Percentiles rank a stretch among this genome's conserved stretches.
phyloP scores from a whole-genome alignment of 2,888 invertebrate species.

The Bhutanitis thaidina region DNA sequence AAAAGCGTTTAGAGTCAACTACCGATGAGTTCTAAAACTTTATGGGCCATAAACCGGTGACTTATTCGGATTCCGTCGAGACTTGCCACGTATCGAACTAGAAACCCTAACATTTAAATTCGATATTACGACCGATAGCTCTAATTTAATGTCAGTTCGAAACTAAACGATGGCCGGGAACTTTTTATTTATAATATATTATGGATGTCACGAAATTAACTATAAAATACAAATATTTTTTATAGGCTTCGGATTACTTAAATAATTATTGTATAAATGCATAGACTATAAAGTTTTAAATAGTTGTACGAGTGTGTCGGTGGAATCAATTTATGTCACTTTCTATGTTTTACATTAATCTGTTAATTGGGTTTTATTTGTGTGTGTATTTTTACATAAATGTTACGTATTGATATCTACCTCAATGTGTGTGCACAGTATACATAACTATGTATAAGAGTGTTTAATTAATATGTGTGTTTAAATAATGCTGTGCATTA shows the following conservation, averaged over 20 bases:
- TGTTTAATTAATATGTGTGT: no score
- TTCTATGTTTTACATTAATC: no score
- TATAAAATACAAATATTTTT: slow-evolving; percentile 26
- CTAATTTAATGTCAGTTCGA: slow-evolving; percentile 69
- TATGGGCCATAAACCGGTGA: slow-evolving; percentile 72
- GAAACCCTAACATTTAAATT: slow-evolving; percentile 65
- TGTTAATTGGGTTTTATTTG: no score
- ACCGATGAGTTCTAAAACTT: slow-evolving; percentile 66
- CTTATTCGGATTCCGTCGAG: slow-evolving; percentile 55
- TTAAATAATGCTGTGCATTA: no score
- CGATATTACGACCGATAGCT: slow-evolving; percentile 74
- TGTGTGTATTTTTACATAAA: no score
- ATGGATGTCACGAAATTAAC: slow-evolving; percentile 30
- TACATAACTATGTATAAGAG: no score
- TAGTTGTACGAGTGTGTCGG: not conserved
- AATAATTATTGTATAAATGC: slow-evolving; percentile 18
- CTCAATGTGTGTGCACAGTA: no score
- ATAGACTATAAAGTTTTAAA: slow-evolving; percentile 3
- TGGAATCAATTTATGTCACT: not conserved
- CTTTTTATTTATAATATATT: slow-evolving; percentile 37
- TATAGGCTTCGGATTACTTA: slow-evolving; percentile 8
- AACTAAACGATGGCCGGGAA: slow-evolving; percentile 50
- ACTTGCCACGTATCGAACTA: slow-evolving; percentile 53
- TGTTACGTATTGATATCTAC: no score
- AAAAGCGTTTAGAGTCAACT: slow-evolving; percentile 49